phyloP scores from a whole-genome alignment of 30 jellyfish, hydroid and myxozoan genomes.

The Clytia hemisphaerica region DNA sequence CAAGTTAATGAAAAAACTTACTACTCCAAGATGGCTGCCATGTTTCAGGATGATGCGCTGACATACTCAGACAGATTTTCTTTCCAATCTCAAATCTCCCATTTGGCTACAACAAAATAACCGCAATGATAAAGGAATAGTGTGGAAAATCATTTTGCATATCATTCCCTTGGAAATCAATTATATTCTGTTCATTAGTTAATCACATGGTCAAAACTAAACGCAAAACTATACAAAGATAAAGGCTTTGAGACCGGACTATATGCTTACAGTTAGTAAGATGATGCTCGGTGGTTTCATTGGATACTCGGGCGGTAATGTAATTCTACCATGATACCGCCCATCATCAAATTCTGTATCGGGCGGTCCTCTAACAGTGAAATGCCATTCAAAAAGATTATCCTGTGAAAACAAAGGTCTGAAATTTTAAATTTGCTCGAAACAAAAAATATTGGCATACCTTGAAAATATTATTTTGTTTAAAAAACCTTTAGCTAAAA shows the following conservation, averaged over 20 bases:
- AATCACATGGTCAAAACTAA: too few species aligned
- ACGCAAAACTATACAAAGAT: too few species aligned
- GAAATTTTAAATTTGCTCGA: too few species aligned
- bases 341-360: constrained; percentile 97
- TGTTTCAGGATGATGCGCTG: constrained; percentile 99
- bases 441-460: too few species aligned
- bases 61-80: constrained; percentile 90
- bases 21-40: constrained; percentile 99
- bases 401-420: constrained; percentile 47
- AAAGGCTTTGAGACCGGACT: too few species aligned
- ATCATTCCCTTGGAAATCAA: too few species aligned
- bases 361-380: constrained; percentile 97
- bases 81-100: constrained; percentile 96
- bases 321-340: constrained; percentile 84
- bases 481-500: too few species aligned
- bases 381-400: constrained; percentile 96
- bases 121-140: too few species aligned
- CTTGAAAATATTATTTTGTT: too few species aligned
- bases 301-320: constrained; percentile 96
- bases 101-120: constrained; percentile 72
- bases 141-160: too few species aligned
- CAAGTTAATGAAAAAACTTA: constrained; percentile 13
- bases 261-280: constrained; percentile 71
- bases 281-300: constrained; percentile 98
- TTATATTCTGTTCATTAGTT: too few species aligned